Evolutionary conservation across 2,888 invertebrate genomes (phyloP).

Genomic region (Pinctada fucata): DNA sequence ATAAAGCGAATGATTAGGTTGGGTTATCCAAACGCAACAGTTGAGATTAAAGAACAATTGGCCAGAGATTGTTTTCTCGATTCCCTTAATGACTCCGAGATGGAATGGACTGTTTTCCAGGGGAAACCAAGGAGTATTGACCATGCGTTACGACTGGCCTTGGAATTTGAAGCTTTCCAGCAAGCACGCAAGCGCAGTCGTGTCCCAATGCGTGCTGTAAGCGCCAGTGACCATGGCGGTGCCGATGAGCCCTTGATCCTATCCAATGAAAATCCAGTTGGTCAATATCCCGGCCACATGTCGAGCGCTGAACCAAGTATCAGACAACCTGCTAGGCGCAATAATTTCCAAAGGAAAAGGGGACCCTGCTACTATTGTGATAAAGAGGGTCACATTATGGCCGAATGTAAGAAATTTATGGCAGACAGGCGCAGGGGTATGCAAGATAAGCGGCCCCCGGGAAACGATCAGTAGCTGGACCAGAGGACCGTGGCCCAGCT

Average conservation of each 20-base stretch:
- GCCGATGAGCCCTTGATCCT: no score
- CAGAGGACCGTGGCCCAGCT: background rate
- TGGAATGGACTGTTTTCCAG: conserved; percentile 16
- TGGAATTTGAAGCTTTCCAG: conserved; percentile 1
- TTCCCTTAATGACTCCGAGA: conserved; percentile 11
- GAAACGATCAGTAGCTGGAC: conserved; percentile 6
- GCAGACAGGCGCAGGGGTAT: background rate
- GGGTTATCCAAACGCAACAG: background rate
- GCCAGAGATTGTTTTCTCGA: conserved; percentile 18
- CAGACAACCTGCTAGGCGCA: no score
- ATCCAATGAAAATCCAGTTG: no score
- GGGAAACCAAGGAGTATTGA: conserved; percentile 4
- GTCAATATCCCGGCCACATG: no score
- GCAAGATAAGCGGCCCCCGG: background rate
- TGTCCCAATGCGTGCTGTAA: background rate
- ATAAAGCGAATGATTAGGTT: conserved; percentile 25
- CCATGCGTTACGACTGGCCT: conserved; percentile 1
- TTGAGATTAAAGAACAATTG: conserved; percentile 9
- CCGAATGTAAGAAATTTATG: background rate
- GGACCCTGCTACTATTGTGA: conserved; percentile 2
- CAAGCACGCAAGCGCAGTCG: background rate
- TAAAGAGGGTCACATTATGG: background rate
- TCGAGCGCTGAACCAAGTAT: no score
- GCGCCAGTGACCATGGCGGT: no score
- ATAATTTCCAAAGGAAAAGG: background rate